These are phyloP conservation scores for Molossus molossus DNA, from an alignment of 2,797 vertebrate genomes.

Conservation along the genomic window DNA sequence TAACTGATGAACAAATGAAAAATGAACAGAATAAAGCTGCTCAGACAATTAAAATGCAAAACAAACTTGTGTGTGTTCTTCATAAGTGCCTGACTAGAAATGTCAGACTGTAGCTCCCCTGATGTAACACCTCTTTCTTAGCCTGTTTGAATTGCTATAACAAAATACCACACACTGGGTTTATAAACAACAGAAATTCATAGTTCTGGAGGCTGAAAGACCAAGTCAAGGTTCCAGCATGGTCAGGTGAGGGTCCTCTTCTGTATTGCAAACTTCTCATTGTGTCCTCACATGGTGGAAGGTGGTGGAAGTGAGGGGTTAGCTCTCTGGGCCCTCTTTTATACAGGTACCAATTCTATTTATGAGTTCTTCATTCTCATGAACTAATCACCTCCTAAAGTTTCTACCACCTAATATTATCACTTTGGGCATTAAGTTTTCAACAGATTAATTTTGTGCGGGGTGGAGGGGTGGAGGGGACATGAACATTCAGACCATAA, in stretches of 20 bases:
- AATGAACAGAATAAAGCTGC: slow-evolving; percentile 11
- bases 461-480: background rate
- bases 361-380: background rate
- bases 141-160: background rate
- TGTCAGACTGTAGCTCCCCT: background rate
- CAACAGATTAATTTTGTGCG: background rate
- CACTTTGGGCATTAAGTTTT: background rate
- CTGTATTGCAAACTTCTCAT: background rate
- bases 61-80: background rate
- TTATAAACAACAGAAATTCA: background rate
- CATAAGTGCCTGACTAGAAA: background rate
- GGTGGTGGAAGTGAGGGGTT: background rate
- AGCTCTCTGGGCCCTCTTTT: background rate
- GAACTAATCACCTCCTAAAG: background rate
- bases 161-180: background rate
- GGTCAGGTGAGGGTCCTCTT: background rate
- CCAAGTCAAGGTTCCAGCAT: background rate
- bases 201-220: background rate
- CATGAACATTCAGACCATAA: background rate
- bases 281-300: background rate
- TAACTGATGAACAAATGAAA: background rate
- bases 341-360: background rate
- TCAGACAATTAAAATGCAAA: background rate
- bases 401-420: background rate
- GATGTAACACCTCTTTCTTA: background rate